phyloP scores from a whole-genome alignment of 1,140 invertebrate species.

The Augochlora pura region DNA sequence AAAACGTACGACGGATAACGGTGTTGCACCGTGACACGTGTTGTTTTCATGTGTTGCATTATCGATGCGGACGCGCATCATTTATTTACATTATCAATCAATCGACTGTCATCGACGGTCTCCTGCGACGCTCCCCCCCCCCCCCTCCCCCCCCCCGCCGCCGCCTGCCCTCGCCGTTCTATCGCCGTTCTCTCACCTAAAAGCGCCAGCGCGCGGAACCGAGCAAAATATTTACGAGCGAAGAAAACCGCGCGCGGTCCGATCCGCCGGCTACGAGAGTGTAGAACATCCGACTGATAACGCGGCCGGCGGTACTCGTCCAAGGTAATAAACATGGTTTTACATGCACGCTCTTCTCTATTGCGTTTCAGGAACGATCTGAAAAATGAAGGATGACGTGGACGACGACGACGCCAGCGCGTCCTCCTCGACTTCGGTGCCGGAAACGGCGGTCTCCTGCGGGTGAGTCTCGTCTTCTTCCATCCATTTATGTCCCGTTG shows the following conservation, averaged over 20 bases:
- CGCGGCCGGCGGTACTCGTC: not conserved
- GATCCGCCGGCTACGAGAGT: too few species aligned
- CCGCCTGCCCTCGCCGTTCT: too few species aligned
- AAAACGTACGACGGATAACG: not conserved
- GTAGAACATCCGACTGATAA: not conserved
- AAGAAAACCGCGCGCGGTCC: too few species aligned
- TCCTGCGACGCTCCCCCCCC: not conserved
- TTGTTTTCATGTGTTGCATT: not conserved
- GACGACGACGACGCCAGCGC: constrained; percentile 72
- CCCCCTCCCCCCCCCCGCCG: not conserved
- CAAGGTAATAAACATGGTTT: not conserved
- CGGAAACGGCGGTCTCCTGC: constrained; percentile 57
- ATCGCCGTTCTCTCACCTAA: not conserved
- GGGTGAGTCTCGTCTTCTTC: constrained; percentile 66
- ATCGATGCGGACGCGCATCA: not conserved
- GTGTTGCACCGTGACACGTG: not conserved
- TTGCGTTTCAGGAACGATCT: constrained; percentile 39
- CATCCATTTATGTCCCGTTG: too few species aligned
- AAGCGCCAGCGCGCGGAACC: too few species aligned
- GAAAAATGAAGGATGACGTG: constrained; percentile 74
- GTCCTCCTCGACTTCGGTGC: constrained; percentile 59
- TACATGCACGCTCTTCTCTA: not conserved
- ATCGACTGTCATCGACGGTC: not conserved
- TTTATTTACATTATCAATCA: constrained; percentile 7
- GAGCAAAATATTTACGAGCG: not conserved